Percentiles rank a stretch among this genome's conserved stretches.
Conservation (phyloP, 2,797 vertebrate species). For the Arrhamphus sclerolepis region DNA sequence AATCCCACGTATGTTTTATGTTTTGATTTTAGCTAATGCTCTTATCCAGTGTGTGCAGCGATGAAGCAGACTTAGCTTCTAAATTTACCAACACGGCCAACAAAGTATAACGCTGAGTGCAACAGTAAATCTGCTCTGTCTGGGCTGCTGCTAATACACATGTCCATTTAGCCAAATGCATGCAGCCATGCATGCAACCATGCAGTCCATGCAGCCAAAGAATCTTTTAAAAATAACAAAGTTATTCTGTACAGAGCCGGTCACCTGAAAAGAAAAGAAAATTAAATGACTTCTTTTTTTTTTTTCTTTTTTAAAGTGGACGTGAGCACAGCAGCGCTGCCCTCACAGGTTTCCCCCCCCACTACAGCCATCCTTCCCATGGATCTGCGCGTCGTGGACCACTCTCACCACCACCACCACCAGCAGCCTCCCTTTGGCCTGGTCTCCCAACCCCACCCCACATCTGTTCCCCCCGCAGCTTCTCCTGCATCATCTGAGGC, state of each 20-base stretch:
- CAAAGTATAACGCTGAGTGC: conserved; percentile 17
- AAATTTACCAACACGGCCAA: conserved; percentile 11
- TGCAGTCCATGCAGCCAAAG: conserved; percentile 3
- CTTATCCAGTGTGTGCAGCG: conserved; percentile 32
- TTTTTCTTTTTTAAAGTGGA: conserved; percentile 58
- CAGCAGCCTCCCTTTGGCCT: conserved; percentile 69
- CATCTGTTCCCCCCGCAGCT: conserved; percentile 41
- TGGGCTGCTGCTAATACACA: conserved; percentile 1
- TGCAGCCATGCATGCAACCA: too few relatives aligned
- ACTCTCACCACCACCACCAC: conserved; percentile 58
- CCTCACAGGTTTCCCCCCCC: conserved; percentile 69
- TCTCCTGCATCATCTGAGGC: conserved; percentile 49
- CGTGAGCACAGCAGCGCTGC: conserved; percentile 72
- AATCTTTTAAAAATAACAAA: background rate
- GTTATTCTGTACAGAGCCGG: too few relatives aligned
- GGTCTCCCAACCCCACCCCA: conserved; percentile 61
- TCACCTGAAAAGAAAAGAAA: background rate
- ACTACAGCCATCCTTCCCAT: conserved; percentile 73
- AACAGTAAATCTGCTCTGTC: conserved; percentile 9
- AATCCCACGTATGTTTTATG: conserved; percentile 19
- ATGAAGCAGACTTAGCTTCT: conserved; percentile 31
- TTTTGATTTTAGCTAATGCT: conserved; percentile 42
- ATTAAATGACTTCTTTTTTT: background rate
- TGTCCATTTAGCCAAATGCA: conserved; percentile 6
- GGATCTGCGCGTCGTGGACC: conserved; percentile 77